phyloP scores from a whole-genome alignment of 2,888 invertebrate genomes.

The Muschampia plurimacula region DNA sequence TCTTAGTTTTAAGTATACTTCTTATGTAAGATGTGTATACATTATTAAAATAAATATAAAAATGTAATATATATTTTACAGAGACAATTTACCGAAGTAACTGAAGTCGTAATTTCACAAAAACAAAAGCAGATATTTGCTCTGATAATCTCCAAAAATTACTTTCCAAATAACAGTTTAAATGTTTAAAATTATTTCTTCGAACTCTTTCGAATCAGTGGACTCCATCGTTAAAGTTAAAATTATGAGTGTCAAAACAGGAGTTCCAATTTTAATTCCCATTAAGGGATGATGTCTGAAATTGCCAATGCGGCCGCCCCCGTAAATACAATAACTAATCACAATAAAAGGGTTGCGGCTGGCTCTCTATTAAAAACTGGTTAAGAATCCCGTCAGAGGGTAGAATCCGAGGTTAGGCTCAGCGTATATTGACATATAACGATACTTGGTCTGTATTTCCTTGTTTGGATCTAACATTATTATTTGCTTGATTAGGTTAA shows the following conservation, averaged over 20 bases:
- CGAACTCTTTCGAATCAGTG: constrained; percentile 37
- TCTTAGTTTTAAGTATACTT: no score
- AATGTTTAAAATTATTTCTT: constrained; percentile 24
- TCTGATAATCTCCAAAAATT: neutral
- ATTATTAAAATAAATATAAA: no score
- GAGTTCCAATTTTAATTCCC: constrained; percentile 71
- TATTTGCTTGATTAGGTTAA: no score
- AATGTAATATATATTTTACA: no score
- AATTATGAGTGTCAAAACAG: constrained; percentile 65
- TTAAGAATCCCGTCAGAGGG: constrained; percentile 74
- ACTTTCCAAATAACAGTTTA: neutral
- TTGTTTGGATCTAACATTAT: no score
- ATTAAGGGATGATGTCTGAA: constrained; percentile 55
- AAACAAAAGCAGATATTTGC: neutral
- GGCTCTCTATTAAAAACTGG: constrained; percentile 81
- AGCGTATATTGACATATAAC: constrained; percentile 50
- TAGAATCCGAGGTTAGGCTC: constrained; percentile 47
- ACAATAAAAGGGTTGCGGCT: constrained; percentile 83
- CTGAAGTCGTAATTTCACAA: neutral
- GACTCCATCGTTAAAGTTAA: constrained; percentile 48
- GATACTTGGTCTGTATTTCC: neutral
- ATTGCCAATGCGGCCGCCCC: constrained; percentile 49
- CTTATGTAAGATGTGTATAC: no score
- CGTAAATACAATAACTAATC: constrained; percentile 83
- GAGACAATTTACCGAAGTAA: neutral